Base-by-base conservation (phyloP, 2,888 invertebrate genomes). In the Diplolepis rosae region DNA sequence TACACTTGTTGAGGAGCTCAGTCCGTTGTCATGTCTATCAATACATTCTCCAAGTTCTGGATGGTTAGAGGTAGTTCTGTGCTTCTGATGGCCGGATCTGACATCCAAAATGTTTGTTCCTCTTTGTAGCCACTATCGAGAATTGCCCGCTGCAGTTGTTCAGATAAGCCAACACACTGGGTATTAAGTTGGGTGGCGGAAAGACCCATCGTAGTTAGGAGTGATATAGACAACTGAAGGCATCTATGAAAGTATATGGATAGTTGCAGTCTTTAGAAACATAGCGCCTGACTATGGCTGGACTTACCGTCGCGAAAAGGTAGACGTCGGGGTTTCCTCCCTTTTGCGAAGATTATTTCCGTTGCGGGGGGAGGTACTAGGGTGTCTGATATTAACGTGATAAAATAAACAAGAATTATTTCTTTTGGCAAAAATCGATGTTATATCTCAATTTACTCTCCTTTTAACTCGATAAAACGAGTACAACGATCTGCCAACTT, bases 241-340 rank as follows among this genome's bases (percentile, higher is more conserved):
- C 76, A 66, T 73, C 73, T 11, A 69, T 72, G 54, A 22, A 66
- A 3, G 79, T 75, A 42, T 27, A 71, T 1, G n/a, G 66, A 74
- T 79, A 74, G 15, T 9, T 72, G 45, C 45, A 77, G 32, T 77
- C 74, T 39, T 61, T 42, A 13, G 75, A 67, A 4, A 71, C 77
- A 30, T 75, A 79, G 0, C 42, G 50, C 13, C 50, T 67, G 51
- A 71, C 69, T 9, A 76, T 70, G 11, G 70, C 69, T 24, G 77
- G 71, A 22, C 42, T 70, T 39, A 42, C 27, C 35, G 76, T 76
- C 0, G 76, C 72, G 42, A 77, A 79, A 2, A 77, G 70, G n/a
- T 77, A 76, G 48, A 77, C 70, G 11, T 75, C 73, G 35, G 75
- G 75, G n/a, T n/a, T 61, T 4, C 77, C 73, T n/a, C 76, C 74